Base-by-base conservation (phyloP, 2,888 invertebrate genomes). In the Seira musarum region DNA sequence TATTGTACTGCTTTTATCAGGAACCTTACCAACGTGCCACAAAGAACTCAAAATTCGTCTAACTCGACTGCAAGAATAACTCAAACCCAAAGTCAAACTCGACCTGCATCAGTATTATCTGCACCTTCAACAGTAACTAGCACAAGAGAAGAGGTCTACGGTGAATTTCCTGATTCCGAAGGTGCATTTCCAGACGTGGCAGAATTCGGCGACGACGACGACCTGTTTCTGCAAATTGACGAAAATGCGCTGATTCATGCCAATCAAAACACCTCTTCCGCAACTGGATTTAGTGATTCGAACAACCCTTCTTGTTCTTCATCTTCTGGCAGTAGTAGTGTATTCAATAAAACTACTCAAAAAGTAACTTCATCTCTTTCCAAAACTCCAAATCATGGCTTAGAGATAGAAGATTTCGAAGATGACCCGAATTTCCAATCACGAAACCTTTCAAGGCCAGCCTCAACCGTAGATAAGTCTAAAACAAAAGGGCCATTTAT, bases 211-310 rank as follows among this genome's bases (percentile, higher is more conserved):
- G 30, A 53, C 15, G 85, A 84, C 70, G 85, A 85, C 46, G 82
- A 83, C 46, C 17, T 81, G 21, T 86, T 86, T 49, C 85, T 85
- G 85, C 83, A 83, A 8, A 84, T 86, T 49, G 86, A 86, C 67
- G 86, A 86, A 68, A 60, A 65, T 22, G 78, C 75, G n/a, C 46
- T 78, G n/a, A 25, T 80, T 1, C 35, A 30, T 5, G 30, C 30
- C 68, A 24, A 25, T 25, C 0, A 68, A 24, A 17, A 8, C 53
- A 22, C 30, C 17, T 1, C 64, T 46, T 57, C 67, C 25, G 1
- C 60, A 53, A 71, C 65, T 24, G 8, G 49, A 53, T n/a, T 2
- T 2, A 35, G 2, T 35, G 6, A 35, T 30, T 5, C 21, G n/a
- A n/a, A n/a, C n/a, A n/a, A n/a, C n/a, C n/a, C n/a, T n/a, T n/a